Evolutionary conservation across 1,140 invertebrate genomes (phyloP).

Genomic region (Rhizoglyphus robini): DNA sequence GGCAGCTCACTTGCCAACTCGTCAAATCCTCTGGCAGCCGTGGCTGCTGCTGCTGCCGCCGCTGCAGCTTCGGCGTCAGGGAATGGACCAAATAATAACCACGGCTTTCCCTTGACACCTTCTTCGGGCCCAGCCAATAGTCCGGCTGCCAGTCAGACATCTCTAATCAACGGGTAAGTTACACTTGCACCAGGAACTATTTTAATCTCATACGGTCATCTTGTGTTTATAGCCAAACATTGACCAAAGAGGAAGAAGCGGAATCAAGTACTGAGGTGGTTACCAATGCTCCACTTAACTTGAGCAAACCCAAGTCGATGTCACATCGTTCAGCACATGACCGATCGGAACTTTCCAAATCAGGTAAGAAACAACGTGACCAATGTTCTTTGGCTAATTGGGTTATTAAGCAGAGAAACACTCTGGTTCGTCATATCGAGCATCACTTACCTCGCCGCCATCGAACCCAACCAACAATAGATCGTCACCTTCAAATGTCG

Average conservation of each 20-base stretch:
- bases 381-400: not conserved
- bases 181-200: not conserved
- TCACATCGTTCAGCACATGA: not conserved
- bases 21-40: conserved; percentile 25
- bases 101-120: not conserved
- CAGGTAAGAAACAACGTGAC: not conserved
- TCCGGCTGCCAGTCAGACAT: not conserved
- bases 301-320: conserved; percentile 13
- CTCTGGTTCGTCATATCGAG: not conserved
- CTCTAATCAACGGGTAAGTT: conserved; percentile 18
- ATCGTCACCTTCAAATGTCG: not conserved
- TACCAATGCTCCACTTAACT: conserved; percentile 12
- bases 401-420: not conserved
- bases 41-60: conserved; percentile 19
- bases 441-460: not conserved
- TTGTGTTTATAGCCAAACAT: not conserved
- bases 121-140: not conserved
- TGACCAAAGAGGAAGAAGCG: not conserved
- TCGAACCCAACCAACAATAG: not conserved
- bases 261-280: not conserved
- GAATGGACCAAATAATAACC: conserved; percentile 1
- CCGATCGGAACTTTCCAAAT: not conserved
- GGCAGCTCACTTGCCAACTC: conserved; percentile 29
- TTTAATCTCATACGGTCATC: not conserved
- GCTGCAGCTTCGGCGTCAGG: not conserved